Base-by-base conservation (phyloP, 2,888 invertebrate species). In the Myathropa florea region DNA sequence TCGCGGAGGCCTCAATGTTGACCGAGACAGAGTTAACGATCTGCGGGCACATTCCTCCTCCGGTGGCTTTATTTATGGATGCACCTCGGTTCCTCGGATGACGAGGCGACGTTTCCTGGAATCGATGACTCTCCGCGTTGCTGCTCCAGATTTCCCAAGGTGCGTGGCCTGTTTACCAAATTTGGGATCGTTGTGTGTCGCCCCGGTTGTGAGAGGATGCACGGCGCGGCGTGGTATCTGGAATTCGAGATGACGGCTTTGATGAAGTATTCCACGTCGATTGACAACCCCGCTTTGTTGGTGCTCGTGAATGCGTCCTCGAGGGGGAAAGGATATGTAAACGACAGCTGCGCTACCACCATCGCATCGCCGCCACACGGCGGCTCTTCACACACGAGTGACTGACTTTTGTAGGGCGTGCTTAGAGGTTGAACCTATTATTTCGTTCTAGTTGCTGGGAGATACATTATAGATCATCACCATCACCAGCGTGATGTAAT, bases 41-140 rank as follows among this genome's bases (percentile, higher is more conserved):
- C 46, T 18, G 18, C 18, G 46, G 46, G n/a, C 46, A 46, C 46
- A 46, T 4, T 9, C 57, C 24, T 57, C 57, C 57, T 57, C 12
- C 24, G 57, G 57, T 57, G 71, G 81, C 72, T 77, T 46, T 85
- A 85, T 85, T 85, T 85, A 85, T 85, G 72, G 77, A 84, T 76
- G 84, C 80, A 84, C 80, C 76, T 67, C 67, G 46, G 46, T 4
- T 68, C n/a, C 53, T 0, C 14, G 61, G 33, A 65, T 46, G 30
- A 75, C 60, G 75, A 76, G 84, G 76, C 71, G 71, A 76, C 71
- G 76, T 72, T 84, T 80, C 84, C 84, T 80, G 84, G 80, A 80
- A 84, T 71, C 36, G 59, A 14, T 36, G 64, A 18, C 21, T 64
- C 57, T 23, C 60, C 60, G 59, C 21, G 64, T 76, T 65, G 80